Base-by-base conservation (phyloP, 30 jellyfish, hydroid and myxozoan species). In the Hydra vulgaris region DNA sequence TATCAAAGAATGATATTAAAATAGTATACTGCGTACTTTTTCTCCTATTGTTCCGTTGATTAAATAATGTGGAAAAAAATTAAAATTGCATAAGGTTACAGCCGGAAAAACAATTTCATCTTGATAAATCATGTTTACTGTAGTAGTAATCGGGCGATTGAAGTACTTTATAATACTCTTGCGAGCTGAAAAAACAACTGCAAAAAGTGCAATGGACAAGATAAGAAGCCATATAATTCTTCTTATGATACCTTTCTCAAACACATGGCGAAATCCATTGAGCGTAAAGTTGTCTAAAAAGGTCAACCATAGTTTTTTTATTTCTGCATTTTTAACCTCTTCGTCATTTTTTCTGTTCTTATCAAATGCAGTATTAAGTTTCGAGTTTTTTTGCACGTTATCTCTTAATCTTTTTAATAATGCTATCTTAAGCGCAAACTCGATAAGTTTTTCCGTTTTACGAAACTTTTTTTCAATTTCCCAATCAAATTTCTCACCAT, bases 51-150 rank as follows among this genome's bases (percentile, higher is more conserved):
- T 80, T 26, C 87, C 87, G 23, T 80, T 80, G 22, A 80, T 80
- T 25, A 80, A 52, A 22, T 80, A 80, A 25, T 40, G 77, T 27
- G 87, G 87, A 22, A 80, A 80, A 25, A 80, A 68, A 20, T 80
- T 80, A 82, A 80, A 80, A 70, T 80, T 80, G 83, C 87, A 80
- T 27, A 80, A 69, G 1, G 87, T 80, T 4, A 80, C 87, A 16
- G 87, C 87, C 20, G 87, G 87, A 80, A 80, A 80, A 0, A 69
- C 71, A 25, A 80, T 80, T 68, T 80, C 87, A 7, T 68, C 87
- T 69, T 26, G 72, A 26, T 80, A 80, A 17, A 40, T 84, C 71
- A 68, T 68, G 18, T 80, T 80, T 25, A 80, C 77, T n/a, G 77
- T 80, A 16, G 87, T 80, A 21, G 87, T 80, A 23, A 80, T 80